A percentile compares a stretch with the other conserved stretches of the same genome.
Evolutionary conservation across 2,888 invertebrate species (phyloP).

Genomic region (Dioctria linearis): DNA sequence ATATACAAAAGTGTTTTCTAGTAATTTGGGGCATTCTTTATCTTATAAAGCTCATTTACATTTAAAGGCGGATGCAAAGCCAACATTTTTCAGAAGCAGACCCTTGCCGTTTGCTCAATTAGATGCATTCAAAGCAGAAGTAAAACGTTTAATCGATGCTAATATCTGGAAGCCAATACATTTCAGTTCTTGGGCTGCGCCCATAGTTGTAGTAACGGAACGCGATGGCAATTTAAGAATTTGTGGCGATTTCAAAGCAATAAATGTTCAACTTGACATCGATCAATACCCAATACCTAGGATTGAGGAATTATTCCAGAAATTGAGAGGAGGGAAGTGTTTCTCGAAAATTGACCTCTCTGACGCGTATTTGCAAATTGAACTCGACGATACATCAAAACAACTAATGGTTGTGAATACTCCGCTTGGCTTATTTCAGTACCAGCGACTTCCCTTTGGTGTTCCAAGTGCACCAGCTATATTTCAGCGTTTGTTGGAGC

Average conservation of each 20-base stretch:
- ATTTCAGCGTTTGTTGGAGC: no score
- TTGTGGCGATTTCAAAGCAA: conserved; percentile 58
- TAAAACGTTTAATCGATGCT: conserved; percentile 49
- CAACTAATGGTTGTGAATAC: conserved; percentile 20
- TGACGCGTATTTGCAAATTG: conserved; percentile 55
- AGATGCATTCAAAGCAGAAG: conserved; percentile 42
- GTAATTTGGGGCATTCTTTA: neutral
- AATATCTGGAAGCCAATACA: conserved; percentile 56
- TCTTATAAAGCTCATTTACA: neutral
- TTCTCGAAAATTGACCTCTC: conserved; percentile 44
- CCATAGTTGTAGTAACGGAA: conserved; percentile 66
- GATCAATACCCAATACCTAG: conserved; percentile 45
- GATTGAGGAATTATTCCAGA: conserved; percentile 43
- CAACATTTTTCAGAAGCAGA: conserved; percentile 56
- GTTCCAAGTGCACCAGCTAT: no score
- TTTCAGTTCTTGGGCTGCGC: conserved; percentile 63
- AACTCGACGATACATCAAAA: conserved; percentile 54
- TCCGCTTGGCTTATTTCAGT: no score
- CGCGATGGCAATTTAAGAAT: conserved; percentile 62
- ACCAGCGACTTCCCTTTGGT: no score
- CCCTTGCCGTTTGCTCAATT: conserved; percentile 58
- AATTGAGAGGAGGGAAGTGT: conserved; percentile 17
- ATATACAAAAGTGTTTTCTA: neutral
- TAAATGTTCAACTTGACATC: conserved; percentile 48
- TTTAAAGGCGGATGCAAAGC: conserved; percentile 29